Evolutionary conservation across 2,888 invertebrate species (phyloP).

Genomic region (Aphodius granarius): DNA sequence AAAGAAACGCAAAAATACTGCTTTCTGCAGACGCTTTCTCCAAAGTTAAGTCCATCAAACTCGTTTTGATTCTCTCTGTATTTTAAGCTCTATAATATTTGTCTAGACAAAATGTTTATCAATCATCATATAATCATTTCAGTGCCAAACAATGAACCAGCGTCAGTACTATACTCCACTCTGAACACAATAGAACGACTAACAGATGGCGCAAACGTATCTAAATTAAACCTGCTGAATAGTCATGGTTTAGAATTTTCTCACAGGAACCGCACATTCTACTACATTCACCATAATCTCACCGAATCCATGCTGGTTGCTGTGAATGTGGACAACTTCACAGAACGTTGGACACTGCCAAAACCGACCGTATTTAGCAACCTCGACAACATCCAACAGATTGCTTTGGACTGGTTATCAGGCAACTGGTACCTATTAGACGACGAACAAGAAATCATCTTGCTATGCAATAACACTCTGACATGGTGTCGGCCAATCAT

Average conservation of each 20-base stretch:
- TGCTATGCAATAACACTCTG: constrained; percentile 67
- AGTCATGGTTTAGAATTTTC: constrained; percentile 65
- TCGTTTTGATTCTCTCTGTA: no score
- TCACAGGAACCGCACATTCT: constrained; percentile 68
- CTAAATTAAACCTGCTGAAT: constrained; percentile 50
- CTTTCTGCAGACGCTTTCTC: no score
- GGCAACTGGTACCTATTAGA: constrained; percentile 70
- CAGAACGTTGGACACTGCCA: constrained; percentile 60
- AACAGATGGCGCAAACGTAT: constrained; percentile 57
- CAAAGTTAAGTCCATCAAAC: no score
- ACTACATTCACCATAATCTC: constrained; percentile 71
- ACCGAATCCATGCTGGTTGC: constrained; percentile 62
- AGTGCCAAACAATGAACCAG: constrained; percentile 67
- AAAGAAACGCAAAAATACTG: neutral
- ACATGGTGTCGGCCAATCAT: constrained; percentile 70
- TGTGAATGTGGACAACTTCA: constrained; percentile 66
- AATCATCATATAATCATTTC: no score
- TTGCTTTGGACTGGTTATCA: constrained; percentile 83
- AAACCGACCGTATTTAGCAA: constrained; percentile 65
- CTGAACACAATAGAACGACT: constrained; percentile 66
- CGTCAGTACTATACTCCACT: constrained; percentile 71
- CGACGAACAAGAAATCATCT: constrained; percentile 57
- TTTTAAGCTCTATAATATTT: no score
- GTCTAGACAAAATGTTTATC: no score
- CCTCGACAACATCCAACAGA: constrained; percentile 68